Evolutionary conservation across 2,888 invertebrate genomes (phyloP), one percentile per base, ranked within the genome.

Genomic region (Ellobium chinense): DNA sequence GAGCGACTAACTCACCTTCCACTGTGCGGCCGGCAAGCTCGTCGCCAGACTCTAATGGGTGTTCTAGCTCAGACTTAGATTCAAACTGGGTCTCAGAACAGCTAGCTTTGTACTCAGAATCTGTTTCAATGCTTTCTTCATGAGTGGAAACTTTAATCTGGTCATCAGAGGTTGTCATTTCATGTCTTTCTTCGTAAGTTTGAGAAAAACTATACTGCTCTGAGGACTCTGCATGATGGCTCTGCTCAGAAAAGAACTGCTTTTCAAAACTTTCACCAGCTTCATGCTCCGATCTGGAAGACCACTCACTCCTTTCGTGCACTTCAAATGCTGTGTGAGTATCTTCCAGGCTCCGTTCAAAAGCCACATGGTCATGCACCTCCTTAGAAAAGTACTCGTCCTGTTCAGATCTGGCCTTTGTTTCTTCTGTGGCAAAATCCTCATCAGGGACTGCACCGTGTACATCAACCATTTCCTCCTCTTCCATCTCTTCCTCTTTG

Each of bases 1-100:
- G 69, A 79, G 72, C 60, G 81, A 74, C 81, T 63, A 46, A 81
- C 81, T 83, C 83, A 75, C 72, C 79, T 75, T 69, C 68, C 63
- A 58, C 27, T 36, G n/a, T 60, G 39, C 36, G 75, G 34, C 39
- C 29, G 69, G 31, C 46, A 58, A 58, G 46, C 56, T 37, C n/a
- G 69, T 69, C 63, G 29, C 54, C 21, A 27, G 63, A 29, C 24
- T 69, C 60, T 60, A 66, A 54, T 7, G 58, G 60, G 34, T 27
- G 14, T 24, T 34, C 58, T 56, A 72, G 24, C 36, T 37, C 60
- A 31, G 69, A 70, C 46, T 63, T 63, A 31, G 29, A 29, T 68
- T 69, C 68, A 58, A 29, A 58, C 1, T 39, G 37, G 27, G 56
- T 39, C 36, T 58, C 12, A 12, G 66, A 69, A 34, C 77, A 66